phyloP scores from a whole-genome alignment of 2,797 vertebrate species.

The Parauchenoglanis punctatus region DNA sequence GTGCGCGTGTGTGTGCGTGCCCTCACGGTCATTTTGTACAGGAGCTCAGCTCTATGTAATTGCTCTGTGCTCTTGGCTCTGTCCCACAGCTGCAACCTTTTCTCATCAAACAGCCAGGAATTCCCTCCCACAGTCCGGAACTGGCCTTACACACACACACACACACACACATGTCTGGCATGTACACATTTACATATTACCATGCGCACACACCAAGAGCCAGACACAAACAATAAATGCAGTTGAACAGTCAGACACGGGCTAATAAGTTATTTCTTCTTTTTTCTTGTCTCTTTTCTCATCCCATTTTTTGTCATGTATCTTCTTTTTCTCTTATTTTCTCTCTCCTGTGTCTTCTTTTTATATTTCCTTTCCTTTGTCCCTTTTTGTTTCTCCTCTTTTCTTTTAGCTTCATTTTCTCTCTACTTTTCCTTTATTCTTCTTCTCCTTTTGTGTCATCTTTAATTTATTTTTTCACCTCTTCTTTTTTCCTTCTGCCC shows the following conservation, averaged over 20 bases:
- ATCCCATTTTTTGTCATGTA: neutral
- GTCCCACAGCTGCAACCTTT: slow-evolving; percentile 79
- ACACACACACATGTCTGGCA: neutral
- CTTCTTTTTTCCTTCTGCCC: neutral
- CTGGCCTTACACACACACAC: neutral
- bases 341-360: neutral
- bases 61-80: slow-evolving; percentile 75
- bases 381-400: neutral
- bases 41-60: slow-evolving; percentile 70
- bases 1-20: slow-evolving; percentile 5
- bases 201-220: neutral
- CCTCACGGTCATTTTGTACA: slow-evolving; percentile 27
- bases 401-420: neutral
- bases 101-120: slow-evolving; percentile 82
- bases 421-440: neutral
- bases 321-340: neutral
- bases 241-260: neutral
- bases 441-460: neutral
- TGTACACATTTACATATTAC: slow-evolving; percentile 2
- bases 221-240: neutral
- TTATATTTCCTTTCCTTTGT: neutral
- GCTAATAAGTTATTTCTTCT: neutral
- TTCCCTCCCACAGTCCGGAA: slow-evolving; percentile 59
- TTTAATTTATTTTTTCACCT: neutral
- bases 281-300: neutral